These are phyloP conservation scores for Ornithoptera priamus DNA, from an alignment of 2,888 invertebrate genomes.

Conservation along the genomic window DNA sequence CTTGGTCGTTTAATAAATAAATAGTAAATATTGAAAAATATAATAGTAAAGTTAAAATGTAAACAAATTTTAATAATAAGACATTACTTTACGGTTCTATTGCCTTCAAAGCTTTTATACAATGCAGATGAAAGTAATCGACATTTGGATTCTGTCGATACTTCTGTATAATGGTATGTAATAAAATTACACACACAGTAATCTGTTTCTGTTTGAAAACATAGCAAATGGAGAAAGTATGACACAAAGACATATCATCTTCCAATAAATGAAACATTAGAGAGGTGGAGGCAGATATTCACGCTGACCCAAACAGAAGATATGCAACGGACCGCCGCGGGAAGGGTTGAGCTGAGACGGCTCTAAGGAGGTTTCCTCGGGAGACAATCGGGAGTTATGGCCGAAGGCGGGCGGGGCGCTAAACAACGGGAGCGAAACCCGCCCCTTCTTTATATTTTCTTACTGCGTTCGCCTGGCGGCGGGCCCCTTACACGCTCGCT, in stretches of 20 bases:
- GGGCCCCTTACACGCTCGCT: constrained; percentile 84
- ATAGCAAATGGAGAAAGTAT: constrained; percentile 13
- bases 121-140: not conserved
- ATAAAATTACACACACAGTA: constrained; percentile 21
- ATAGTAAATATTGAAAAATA: too few relatives aligned
- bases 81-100: not conserved
- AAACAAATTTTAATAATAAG: not conserved
- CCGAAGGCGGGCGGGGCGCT: constrained; percentile 78
- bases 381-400: constrained; percentile 81
- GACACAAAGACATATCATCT: constrained; percentile 32
- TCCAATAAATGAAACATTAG: constrained; percentile 60
- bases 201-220: constrained; percentile 21
- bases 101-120: not conserved
- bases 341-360: constrained; percentile 76
- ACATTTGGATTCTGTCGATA: not conserved
- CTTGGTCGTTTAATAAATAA: not conserved
- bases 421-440: constrained; percentile 79
- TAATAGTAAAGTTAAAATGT: not conserved
- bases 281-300: constrained; percentile 67
- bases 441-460: constrained; percentile 86
- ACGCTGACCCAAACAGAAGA: constrained; percentile 78
- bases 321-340: constrained; percentile 72
- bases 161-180: constrained; percentile 11
- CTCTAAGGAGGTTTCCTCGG: constrained; percentile 76
- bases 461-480: constrained; percentile 81